phyloP scores from a whole-genome alignment of 1,140 invertebrate genomes.

The Diplogasteroides magnus region DNA sequence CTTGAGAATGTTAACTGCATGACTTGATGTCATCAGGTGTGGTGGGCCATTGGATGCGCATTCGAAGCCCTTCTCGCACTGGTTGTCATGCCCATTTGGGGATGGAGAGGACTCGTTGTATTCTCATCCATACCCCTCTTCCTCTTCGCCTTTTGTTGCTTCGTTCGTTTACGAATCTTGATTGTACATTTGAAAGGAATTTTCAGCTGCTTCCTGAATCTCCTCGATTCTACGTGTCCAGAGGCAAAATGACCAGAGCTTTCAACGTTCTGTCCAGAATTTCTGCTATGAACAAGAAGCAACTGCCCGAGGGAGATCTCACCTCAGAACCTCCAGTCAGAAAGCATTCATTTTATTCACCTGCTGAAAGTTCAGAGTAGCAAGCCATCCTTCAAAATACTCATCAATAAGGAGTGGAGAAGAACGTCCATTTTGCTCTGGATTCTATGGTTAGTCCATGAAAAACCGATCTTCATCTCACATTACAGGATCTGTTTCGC shows the following conservation, averaged over 20 bases:
- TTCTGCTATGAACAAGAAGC: constrained; percentile 78
- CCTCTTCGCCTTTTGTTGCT: constrained; percentile 65
- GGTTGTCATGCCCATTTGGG: constrained; percentile 82
- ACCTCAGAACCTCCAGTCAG: too few species aligned
- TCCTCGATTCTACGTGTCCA: constrained; percentile 77
- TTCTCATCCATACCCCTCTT: constrained; percentile 80
- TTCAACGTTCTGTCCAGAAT: constrained; percentile 75
- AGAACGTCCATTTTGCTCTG: constrained; percentile 69
- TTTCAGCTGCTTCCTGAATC: constrained; percentile 85
- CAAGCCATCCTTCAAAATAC: constrained; percentile 43
- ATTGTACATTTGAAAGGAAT: too few species aligned
- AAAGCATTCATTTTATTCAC: too few species aligned
- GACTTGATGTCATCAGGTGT: too few species aligned
- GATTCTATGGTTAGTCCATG: constrained; percentile 83
- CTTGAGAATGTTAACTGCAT: too few species aligned
- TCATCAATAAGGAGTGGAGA: constrained; percentile 62
- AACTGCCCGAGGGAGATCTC: too few species aligned
- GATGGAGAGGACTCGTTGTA: constrained; percentile 82
- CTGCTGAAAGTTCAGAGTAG: constrained; percentile 42
- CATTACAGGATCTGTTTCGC: too few species aligned
- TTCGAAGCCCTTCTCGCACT: too few species aligned
- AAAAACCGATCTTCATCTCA: too few species aligned
- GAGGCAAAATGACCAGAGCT: constrained; percentile 78
- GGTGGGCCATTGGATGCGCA: constrained; percentile 82
- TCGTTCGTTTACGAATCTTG: too few species aligned